Conservation (phyloP, 1,140 invertebrate genomes). For the Elysia chlorotica region DNA sequence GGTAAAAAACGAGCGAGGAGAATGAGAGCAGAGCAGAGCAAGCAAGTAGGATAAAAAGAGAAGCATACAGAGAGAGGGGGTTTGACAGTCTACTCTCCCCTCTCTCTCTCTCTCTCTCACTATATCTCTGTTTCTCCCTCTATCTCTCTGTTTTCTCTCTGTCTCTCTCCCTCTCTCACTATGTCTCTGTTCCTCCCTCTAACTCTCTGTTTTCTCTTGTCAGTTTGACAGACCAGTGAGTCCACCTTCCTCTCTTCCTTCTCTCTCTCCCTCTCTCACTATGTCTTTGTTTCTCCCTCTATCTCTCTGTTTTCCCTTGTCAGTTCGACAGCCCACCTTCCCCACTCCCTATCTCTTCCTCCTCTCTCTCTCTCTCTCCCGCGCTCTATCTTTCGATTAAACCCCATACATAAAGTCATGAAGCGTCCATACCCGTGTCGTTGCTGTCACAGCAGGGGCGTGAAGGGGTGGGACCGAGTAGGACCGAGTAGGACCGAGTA, state of each 20-base stretch:
- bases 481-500: too few relatives aligned
- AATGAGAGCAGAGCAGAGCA: neutral
- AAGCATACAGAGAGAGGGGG: too few relatives aligned
- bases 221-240: too few relatives aligned
- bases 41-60: neutral
- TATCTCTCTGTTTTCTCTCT: neutral
- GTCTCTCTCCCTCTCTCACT: neutral
- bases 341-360: neutral
- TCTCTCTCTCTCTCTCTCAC: neutral
- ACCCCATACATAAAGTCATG: too few relatives aligned
- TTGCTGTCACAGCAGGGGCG: too few relatives aligned
- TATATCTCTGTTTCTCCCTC: neutral
- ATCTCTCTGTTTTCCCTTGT: constrained; percentile 17
- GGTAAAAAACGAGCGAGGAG: too few relatives aligned
- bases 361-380: neutral
- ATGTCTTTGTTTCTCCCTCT: constrained; percentile 15
- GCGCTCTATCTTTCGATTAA: neutral
- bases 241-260: neutral
- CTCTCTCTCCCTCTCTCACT: neutral
- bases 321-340: neutral
- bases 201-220: too few relatives aligned
- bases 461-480: too few relatives aligned
- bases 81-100: too few relatives aligned
- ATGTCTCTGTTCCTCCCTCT: neutral
- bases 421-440: too few relatives aligned